Evolutionary conservation across 2,797 vertebrate species (phyloP).

Genomic region (Eleutherodactylus coqui): DNA sequence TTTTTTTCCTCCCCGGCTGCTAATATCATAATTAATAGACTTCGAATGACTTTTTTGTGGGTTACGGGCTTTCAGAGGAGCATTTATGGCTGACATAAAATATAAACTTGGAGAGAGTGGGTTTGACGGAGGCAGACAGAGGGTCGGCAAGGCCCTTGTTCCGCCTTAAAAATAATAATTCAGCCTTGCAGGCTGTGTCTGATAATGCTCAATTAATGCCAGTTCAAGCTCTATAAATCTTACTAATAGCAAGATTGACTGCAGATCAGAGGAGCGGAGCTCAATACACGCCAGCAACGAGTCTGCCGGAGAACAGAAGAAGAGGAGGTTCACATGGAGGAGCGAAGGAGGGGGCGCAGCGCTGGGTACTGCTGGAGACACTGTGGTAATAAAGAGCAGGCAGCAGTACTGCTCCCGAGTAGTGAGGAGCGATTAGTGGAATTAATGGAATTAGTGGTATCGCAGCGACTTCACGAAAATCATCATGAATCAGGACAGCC

Average conservation of each 20-base stretch:
- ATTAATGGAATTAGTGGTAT: too few relatives aligned
- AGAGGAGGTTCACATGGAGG: background rate
- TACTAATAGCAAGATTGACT: conserved; percentile 83
- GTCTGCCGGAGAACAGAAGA: background rate
- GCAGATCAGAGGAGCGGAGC: conserved; percentile 78
- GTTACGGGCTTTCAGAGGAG: conserved; percentile 79
- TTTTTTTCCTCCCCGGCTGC: conserved; percentile 66
- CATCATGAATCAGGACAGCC: too few relatives aligned
- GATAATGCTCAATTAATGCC: conserved; percentile 86
- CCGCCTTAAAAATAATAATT: conserved; percentile 85
- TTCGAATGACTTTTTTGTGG: conserved; percentile 77
- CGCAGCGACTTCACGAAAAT: too few relatives aligned
- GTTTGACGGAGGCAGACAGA: conserved; percentile 80
- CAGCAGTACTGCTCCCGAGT: too few relatives aligned
- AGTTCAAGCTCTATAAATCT: conserved; percentile 84
- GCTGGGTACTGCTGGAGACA: too few relatives aligned
- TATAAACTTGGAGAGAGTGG: conserved; percentile 79
- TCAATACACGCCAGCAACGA: conserved; percentile 26
- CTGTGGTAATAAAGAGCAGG: too few relatives aligned
- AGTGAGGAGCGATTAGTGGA: too few relatives aligned
- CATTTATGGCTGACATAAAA: conserved; percentile 83
- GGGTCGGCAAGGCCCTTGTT: conserved; percentile 79
- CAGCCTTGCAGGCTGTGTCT: conserved; percentile 81
- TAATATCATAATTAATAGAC: conserved; percentile 86
- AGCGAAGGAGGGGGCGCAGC: background rate